phyloP scores from a whole-genome alignment of 1,140 invertebrate genomes.

The Neuroterus valhalla region DNA sequence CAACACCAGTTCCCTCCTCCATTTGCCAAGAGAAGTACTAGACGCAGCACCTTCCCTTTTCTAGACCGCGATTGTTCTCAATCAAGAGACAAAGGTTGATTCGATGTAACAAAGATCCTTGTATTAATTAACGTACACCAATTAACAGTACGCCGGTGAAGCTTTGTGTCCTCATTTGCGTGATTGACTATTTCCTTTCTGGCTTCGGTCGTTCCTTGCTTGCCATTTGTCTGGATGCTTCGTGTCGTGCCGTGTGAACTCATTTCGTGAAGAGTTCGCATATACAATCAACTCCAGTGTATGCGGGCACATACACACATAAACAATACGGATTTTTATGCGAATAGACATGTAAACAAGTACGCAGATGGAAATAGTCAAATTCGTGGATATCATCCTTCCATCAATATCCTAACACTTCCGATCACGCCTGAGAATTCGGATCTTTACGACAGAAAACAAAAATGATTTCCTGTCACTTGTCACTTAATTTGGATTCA shows the following conservation, averaged over 20 bases:
- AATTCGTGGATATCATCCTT: no score
- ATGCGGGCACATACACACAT: neutral
- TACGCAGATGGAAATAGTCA: no score
- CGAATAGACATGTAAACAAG: no score
- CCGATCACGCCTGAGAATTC: no score
- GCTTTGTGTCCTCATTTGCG: conserved; percentile 50
- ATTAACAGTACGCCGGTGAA: conserved; percentile 45
- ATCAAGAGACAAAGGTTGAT: conserved; percentile 40
- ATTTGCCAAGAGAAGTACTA: no score
- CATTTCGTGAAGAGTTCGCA: conserved; percentile 11
- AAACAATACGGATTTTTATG: neutral
- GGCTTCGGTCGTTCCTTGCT: conserved; percentile 14
- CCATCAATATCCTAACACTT: no score
- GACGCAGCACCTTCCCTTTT: no score
- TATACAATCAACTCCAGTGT: neutral
- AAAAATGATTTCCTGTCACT: no score
- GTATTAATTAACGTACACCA: conserved; percentile 51
- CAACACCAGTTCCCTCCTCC: no score
- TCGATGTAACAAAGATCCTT: conserved; percentile 41
- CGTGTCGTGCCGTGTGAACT: conserved; percentile 2
- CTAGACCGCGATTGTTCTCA: neutral
- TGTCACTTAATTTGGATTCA: no score
- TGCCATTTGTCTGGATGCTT: conserved; percentile 35
- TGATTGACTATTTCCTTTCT: conserved; percentile 55
- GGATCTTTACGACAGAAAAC: no score